Base-by-base conservation (phyloP, 2,797 vertebrate genomes). In the Urocyon cinereoargenteus region DNA sequence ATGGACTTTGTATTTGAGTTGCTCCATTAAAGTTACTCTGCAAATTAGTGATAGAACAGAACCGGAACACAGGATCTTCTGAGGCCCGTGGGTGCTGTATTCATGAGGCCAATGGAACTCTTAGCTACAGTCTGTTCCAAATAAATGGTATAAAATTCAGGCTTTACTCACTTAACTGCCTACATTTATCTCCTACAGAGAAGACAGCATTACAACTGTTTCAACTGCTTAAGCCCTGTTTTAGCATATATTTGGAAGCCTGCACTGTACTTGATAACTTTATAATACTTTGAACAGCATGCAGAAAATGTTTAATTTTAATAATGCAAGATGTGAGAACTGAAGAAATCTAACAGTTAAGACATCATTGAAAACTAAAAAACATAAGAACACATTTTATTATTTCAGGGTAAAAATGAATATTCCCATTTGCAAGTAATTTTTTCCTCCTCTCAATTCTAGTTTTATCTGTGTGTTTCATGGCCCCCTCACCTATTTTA, bases 161-260 rank as follows among this genome's bases (percentile, higher is more conserved):
- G 6, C 40, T 91, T n/a, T 81, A 85, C 21, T 66, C 64, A 75
- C 22, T 70, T 14, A 34, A 57, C 53, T 90, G 49, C 57, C 64
- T 90, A 73, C 21, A 36, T 73, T 66, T 86, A 62, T 28, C 12
- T 70, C 22, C 61, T 51, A 90, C n/a, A 92, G 82, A 95, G 94
- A 84, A 83, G 64, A 62, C 2, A 79, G 28, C 22, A 64, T 64
- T 77, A 15, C 18, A 72, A 73, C 18, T 45, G 14, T 49, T 86
- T 85, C 22, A 92, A 40, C 15, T 28, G 14, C 24, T 59, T 96
- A 94, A 78, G 28, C 9, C 12, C 36, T 51, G 45, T 31, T 53
- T 86, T 68, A 92, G 28, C 34, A 64, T 28, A n/a, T 68, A 70
- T 91, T 93, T 93, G 49, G 34, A 93, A 93, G 24, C 26, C 31